Conservation (phyloP, 2,797 vertebrate genomes). For the Epinephelus malabaricus region DNA sequence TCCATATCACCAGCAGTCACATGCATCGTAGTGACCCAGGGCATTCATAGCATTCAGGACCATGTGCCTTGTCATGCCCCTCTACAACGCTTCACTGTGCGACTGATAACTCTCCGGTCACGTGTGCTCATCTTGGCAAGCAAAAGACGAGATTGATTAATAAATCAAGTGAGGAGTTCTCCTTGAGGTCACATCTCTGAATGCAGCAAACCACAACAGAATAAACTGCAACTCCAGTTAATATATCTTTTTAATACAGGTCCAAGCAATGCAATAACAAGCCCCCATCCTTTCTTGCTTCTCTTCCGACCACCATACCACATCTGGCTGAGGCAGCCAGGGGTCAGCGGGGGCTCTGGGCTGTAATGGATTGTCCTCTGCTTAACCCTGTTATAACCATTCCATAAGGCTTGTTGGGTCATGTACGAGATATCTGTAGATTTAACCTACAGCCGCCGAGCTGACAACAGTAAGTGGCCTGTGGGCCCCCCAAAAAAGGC, state of each 20-base stretch:
- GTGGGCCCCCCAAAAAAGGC: conserved; percentile 7
- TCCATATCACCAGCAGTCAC: conserved; percentile 57
- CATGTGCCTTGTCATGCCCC: conserved; percentile 7
- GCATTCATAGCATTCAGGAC: conserved; percentile 24
- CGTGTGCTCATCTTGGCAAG: conserved; percentile 18
- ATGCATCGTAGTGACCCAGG: conserved; percentile 26
- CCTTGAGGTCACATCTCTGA: conserved; percentile 35
- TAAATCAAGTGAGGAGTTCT: conserved; percentile 22
- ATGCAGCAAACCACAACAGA: conserved; percentile 37
- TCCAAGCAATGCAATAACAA: conserved; percentile 45
- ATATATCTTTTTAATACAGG: conserved; percentile 41
- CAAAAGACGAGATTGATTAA: not conserved
- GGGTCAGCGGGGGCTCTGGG: conserved; percentile 53
- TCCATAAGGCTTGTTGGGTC: conserved; percentile 31
- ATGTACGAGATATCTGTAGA: conserved; percentile 41
- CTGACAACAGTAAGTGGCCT: conserved; percentile 15
- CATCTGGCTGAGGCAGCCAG: conserved; percentile 64
- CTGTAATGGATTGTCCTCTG: conserved; percentile 50
- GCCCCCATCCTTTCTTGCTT: conserved; percentile 36
- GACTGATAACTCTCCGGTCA: conserved; percentile 18
- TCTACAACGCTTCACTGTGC: not conserved
- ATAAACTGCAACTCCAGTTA: conserved; percentile 42
- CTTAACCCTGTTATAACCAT: conserved; percentile 51
- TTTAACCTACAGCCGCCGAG: conserved; percentile 23
- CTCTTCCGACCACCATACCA: conserved; percentile 60